Evolutionary conservation across 2,888 invertebrate genomes (phyloP), one percentile per base, ranked within the genome.

Genomic region (Nomada fabriciana): DNA sequence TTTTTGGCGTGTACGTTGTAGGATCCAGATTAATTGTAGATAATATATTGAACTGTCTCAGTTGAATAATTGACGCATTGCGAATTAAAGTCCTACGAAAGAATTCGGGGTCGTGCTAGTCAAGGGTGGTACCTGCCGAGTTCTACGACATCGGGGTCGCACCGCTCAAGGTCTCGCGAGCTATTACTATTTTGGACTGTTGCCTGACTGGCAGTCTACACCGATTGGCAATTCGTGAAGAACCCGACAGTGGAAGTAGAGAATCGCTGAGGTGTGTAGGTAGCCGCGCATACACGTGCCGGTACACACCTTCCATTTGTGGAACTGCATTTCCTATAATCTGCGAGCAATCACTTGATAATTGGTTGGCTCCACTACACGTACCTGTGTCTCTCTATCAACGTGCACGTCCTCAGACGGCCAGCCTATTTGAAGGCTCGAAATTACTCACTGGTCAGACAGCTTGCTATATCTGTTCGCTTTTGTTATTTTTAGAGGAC

Each of bases 271-370:
- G n/a, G 47, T 68, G 84, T 76, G 76, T 70, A 59, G 71, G 65
- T 79, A 61, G 76, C 36, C 76, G 80, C 42, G 82, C 74, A 74
- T 76, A 83, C 82, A 69, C 82, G 81, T 82, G 82, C 82, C 83
- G 59, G 80, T 79, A 81, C 80, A 80, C 81, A 81, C 80, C 84
- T 89, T 76, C 86, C 82, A 86, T 86, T 88, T 87, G 84, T 73
- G 81, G 84, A 91, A 91, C 89, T 91, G 88, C 87, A 91, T 91
- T 91, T 91, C 91, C 91, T 90, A 90, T 90, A 91, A 91, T 91
- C 90, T 90, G 82, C 88, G 87, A 89, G 91, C 91, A 91, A 91
- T 91, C 90, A 90, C 87, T 86, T 84, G 86, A 86, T 91, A 91
- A 91, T 91, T 91, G 90, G 86, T 75, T 80, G 47, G 76, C 67